Evolutionary conservation across 2,888 invertebrate genomes (phyloP), one percentile per base, ranked within the genome.

Genomic region (Parnassius orleans): DNA sequence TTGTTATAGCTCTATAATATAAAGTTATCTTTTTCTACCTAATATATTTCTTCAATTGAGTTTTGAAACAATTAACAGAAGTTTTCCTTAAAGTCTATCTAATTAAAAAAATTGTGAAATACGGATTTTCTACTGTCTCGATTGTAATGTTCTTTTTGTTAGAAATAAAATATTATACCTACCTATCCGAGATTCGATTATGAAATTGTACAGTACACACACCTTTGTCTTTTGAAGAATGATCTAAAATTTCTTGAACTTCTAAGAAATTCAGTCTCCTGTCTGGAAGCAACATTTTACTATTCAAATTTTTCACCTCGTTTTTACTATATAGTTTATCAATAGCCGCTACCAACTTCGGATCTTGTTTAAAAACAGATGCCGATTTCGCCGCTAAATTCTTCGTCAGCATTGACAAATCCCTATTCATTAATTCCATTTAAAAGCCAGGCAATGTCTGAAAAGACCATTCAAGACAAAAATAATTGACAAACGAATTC

Each of bases 371-470:
- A 66, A 84, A 87, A 61, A 66, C 67, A 61, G 73, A 66, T 60
- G 69, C 71, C 52, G 76, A 69, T 70, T 76, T 79, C 68, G 77
- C 71, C 54, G 70, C 70, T 66, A 82, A 77, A 72, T 83, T 80
- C 72, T 71, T 83, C 63, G 74, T 77, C 69, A 83, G 73, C 66
- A 69, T 76, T 73, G 74, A 77, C 65, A 81, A 74, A 66, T 84
- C 82, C 66, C 76, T 81, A 79, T 87, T 88, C 79, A 87, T 82
- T 74, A 85, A 76, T 64, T 90, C 84, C 87, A 90, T 88, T 72
- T 56, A 42, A 56, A 50, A 51, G 46, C 54, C 47, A 33, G 43
- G 48, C 50, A 61, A 64, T 71, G 66, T 73, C 72, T 72, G 72
- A 75, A 77, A 72, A 69, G 71, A 72, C 75, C 74, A 76, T 84